Evolutionary conservation across 2,888 invertebrate species (phyloP), one percentile per base, ranked within the genome.

Genomic region (Stenichneumon culpator): DNA sequence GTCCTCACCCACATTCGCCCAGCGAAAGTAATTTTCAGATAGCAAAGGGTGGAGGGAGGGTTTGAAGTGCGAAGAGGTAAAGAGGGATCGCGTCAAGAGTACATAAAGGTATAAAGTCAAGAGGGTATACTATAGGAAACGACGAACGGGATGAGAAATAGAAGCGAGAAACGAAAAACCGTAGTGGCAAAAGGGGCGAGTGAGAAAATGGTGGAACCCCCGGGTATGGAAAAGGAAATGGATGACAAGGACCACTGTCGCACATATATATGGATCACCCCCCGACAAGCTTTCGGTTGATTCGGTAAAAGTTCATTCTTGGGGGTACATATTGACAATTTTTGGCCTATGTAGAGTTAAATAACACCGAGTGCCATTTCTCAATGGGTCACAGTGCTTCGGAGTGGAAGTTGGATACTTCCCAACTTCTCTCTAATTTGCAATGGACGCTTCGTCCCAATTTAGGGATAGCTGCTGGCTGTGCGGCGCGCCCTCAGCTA

Each of bases 311-410:
- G 86, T 88, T 87, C 82, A 87, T 87, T 82, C 80, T 75, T 60
- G 80, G 73, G 44, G 79, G 82, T 83, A 85, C 86, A 88, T 87
- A 88, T 88, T 87, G 85, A 88, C 86, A 86, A 86, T 85, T 85
- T 85, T 84, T 82, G 83, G 83, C 80, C 85, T 82, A 84, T 86
- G 84, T 84, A 83, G 87, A 81, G 80, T 83, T 83, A 84, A 87
- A 87, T 87, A 87, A 85, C 83, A 85, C 85, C 74, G 77, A 32
- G 69, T 52, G 81, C 19, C 44, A 7, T 19, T 36, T 22, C 44
- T 16, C 25, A 6, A 47, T 70, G 39, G 74, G 47, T 32, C 16
- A 50, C 44, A 39, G 75, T 54, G 69, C 36, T 70, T 32, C 50
- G 63, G 68, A 82, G 70, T 70, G 57, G 79, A 75, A 75, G 57